A percentile compares a stretch with the other conserved stretches of the same genome.
phyloP scores from a whole-genome alignment of 2,888 invertebrate genomes.

The Merodon equestris region DNA sequence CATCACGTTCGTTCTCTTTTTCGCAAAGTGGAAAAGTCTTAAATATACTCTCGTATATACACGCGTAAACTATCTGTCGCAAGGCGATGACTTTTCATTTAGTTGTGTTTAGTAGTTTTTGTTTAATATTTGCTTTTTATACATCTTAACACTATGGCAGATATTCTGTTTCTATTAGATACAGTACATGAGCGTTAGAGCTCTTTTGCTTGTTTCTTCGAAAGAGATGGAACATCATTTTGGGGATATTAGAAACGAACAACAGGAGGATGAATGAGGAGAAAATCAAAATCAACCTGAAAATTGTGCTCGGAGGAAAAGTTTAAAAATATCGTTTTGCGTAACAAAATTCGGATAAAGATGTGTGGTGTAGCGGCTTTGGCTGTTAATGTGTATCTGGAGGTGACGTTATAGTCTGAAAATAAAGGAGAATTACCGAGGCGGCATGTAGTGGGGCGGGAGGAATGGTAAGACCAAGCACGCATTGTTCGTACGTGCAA shows the following conservation, averaged over 20 bases:
- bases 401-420: conserved; percentile 60
- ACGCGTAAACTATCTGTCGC: conserved; percentile 7
- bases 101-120: conserved; percentile 20
- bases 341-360: conserved; percentile 70
- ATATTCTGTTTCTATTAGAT: conserved; percentile 27
- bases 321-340: conserved; percentile 77
- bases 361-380: conserved; percentile 20
- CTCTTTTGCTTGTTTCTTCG: neutral
- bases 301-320: conserved; percentile 19
- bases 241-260: conserved; percentile 4
- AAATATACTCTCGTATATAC: no score
- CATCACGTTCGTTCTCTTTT: conserved; percentile 16
- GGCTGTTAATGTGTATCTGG: conserved; percentile 29
- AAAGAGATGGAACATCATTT: no score
- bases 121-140: conserved; percentile 5
- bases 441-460: neutral
- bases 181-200: conserved; percentile 8
- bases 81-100: conserved; percentile 7
- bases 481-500: conserved; percentile 43
- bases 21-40: conserved; percentile 17
- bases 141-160: conserved; percentile 6
- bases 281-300: conserved; percentile 52
- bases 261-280: conserved; percentile 14
- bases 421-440: conserved; percentile 33
- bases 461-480: conserved; percentile 20